Evolutionary conservation across 2,888 invertebrate species (phyloP), one percentile per base, ranked within the genome.

Genomic region (Eledona agricola): DNA sequence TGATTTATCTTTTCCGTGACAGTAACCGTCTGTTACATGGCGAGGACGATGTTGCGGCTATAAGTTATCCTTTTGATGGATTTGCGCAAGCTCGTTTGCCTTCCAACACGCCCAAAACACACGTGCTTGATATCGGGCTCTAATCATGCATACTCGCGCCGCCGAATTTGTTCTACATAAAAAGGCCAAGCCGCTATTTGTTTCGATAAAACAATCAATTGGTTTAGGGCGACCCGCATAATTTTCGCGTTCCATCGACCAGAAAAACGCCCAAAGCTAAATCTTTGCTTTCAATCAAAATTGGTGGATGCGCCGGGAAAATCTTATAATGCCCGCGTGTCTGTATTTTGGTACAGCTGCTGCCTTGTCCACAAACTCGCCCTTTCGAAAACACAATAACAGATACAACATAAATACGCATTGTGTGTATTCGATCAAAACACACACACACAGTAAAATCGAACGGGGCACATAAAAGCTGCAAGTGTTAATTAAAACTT

Each of bases 11-110:
- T 49, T 59, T 55, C 49, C 60, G 63, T 61, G 63, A 54, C 60
- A 63, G 63, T 57, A 59, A 61, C 63, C 58, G 63, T 61, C 57
- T 63, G 63, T 63, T 61, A 63, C 63, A 59, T 50, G 50, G 31
- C 35, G 55, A 57, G 55, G 51, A 59, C 58, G 56, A 59, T 63
- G 58, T 63, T 59, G 40, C 51, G 37, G 51, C 58, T 51, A 43
- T 60, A 55, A 55, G 56, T 62, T 62, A 62, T 62, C 60, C 40
- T 52, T 58, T 55, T 56, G 60, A 61, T 61, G 52, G 54, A 53
- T 54, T 31, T 28, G 51, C 46, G 53, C 53, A 57, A 53, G 47
- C 50, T 42, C 51, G 46, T 56, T 54, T 53, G 19, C 38, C 32
- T 40, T 49, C 34, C 57, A 55, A 55, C 55, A 54, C 52, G 45